A percentile compares a stretch with the other conserved stretches of the same genome.
Evolutionary conservation across 1,140 invertebrate species (phyloP).

Genomic region (Macrotrachela quadricornifera): DNA sequence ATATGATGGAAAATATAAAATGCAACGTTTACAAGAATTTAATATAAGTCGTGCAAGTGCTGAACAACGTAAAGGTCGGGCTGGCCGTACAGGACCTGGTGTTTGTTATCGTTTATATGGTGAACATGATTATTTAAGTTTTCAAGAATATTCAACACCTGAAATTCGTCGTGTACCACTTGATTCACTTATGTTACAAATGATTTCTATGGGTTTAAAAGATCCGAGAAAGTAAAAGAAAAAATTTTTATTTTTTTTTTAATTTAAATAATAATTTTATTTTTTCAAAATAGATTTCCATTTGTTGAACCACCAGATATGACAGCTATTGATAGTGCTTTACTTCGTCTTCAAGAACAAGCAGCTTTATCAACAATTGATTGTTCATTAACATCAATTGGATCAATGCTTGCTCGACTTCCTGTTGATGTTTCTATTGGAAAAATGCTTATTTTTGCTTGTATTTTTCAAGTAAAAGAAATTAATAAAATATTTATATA

Average conservation of each 20-base stretch:
- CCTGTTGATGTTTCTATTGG: conserved; percentile 84
- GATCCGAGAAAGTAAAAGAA: conserved; percentile 42
- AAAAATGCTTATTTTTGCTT: conserved; percentile 82
- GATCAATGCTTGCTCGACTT: conserved; percentile 58
- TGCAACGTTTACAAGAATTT: conserved; percentile 66
- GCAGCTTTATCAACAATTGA: conserved; percentile 60
- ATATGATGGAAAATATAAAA: conserved; percentile 65
- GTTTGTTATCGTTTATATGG: conserved; percentile 57
- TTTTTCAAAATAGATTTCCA: conserved; percentile 46
- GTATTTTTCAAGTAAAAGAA: conserved; percentile 43
- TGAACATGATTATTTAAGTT: conserved; percentile 55
- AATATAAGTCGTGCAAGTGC: conserved; percentile 91
- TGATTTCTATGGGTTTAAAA: conserved; percentile 77
- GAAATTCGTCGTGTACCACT: conserved; percentile 76
- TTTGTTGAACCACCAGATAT: conserved; percentile 67
- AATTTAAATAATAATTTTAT: no score
- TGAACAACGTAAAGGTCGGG: conserved; percentile 82
- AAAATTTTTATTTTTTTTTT: no score
- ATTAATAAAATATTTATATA: neutral
- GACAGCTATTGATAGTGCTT: conserved; percentile 61
- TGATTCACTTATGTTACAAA: conserved; percentile 70
- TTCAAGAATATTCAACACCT: conserved; percentile 57
- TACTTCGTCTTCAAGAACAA: conserved; percentile 59
- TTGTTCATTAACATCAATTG: conserved; percentile 58
- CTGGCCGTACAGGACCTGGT: conserved; percentile 38